Percentiles rank a stretch among this genome's conserved stretches.
Conservation (phyloP, 2,888 invertebrate species). For the Xestoiulus laeticollis region DNA sequence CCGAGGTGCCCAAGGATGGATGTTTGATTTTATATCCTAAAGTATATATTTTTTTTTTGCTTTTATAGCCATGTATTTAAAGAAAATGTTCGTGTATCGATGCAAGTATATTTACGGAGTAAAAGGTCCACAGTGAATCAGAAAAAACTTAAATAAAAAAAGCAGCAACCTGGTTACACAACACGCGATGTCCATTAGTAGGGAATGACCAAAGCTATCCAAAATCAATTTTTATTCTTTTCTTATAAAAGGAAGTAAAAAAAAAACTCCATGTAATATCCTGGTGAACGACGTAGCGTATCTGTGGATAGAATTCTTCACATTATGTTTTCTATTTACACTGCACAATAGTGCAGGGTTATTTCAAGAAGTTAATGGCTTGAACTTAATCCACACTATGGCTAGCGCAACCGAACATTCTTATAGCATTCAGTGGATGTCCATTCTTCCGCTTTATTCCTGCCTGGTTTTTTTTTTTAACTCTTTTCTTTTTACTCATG, state of each 20-base stretch:
- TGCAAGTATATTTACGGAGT: neutral
- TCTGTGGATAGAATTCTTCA: conserved; percentile 30
- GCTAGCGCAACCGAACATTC: neutral
- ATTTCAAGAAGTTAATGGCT: conserved; percentile 41
- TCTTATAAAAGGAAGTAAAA: conserved; percentile 32
- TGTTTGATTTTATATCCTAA: neutral
- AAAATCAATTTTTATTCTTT: conserved; percentile 43
- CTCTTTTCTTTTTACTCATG: conserved; percentile 30
- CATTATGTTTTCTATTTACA: conserved; percentile 43
- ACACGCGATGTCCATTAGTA: conserved; percentile 39
- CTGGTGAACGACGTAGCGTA: neutral
- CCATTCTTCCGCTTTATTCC: conserved; percentile 28
- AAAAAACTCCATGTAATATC: conserved; percentile 36
- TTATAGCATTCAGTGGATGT: conserved; percentile 33
- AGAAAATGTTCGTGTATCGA: conserved; percentile 13
- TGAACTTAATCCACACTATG: conserved; percentile 35
- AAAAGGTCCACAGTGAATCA: neutral
- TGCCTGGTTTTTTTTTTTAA: neutral
- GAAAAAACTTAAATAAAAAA: conserved; percentile 1
- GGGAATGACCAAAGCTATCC: conserved; percentile 34
- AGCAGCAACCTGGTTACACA: conserved; percentile 21
- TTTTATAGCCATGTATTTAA: neutral
- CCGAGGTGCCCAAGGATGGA: neutral
- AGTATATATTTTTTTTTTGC: neutral
- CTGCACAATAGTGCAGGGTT: conserved; percentile 25